Evolutionary conservation across 2,113 vertebrate genomes (phyloP).

Genomic region (Pseudois nayaur): DNA sequence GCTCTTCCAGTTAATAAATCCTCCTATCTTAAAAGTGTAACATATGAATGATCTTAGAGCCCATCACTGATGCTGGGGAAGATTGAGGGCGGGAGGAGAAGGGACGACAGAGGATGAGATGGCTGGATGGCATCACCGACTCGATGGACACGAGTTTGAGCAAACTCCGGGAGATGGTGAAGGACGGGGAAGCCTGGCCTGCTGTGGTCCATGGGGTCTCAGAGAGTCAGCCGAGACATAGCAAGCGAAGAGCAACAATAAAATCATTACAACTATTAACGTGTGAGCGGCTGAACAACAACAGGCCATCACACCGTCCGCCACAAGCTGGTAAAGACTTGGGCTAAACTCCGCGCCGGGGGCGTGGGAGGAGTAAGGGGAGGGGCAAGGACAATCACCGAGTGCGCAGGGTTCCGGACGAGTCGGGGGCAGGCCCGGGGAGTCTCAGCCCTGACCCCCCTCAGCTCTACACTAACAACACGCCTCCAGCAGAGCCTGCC

Average conservation of each 20-base stretch:
- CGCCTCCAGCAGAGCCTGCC: background rate
- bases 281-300: background rate
- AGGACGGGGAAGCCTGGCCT: background rate
- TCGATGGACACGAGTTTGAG: background rate
- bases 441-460: background rate
- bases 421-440: too few species aligned
- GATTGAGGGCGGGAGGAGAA: background rate
- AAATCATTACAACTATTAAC: background rate
- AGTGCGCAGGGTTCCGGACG: accelerated
- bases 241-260: background rate
- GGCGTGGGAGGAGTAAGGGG: background rate
- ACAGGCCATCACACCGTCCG: background rate
- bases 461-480: accelerated
- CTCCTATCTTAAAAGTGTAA: background rate
- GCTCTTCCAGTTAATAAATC: background rate
- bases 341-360: too few species aligned
- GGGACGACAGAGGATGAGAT: background rate
- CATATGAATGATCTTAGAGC: background rate
- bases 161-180: accelerated
- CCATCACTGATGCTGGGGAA: background rate
- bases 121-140: background rate
- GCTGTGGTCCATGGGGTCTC: background rate
- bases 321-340: background rate
- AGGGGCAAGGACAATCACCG: accelerated
- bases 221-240: accelerated